Conservation (phyloP, 1,140 invertebrate genomes). For the Ceratina japonica region DNA sequence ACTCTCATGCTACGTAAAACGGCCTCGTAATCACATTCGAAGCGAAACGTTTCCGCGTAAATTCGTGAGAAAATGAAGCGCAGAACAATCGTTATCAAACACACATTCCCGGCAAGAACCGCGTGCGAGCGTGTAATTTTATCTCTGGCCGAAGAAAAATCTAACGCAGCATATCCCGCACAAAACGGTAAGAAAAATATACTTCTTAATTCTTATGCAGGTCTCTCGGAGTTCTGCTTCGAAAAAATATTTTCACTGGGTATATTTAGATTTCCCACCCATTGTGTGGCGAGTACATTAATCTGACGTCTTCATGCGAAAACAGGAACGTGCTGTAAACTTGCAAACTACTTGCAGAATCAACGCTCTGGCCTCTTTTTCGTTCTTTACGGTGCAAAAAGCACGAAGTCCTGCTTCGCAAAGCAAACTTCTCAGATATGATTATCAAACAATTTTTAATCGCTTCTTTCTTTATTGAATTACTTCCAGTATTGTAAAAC, state of each 20-base stretch:
- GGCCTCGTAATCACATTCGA: not conserved
- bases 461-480: too few relatives aligned
- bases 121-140: conserved; percentile 13
- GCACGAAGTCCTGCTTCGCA: not conserved
- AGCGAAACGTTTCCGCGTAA: not conserved
- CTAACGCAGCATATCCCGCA: not conserved
- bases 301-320: conserved; percentile 12
- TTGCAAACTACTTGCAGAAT: conserved; percentile 16
- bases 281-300: conserved; percentile 29
- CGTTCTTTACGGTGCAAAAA: conserved; percentile 2
- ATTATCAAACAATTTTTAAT: too few relatives aligned
- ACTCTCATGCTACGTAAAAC: not conserved
- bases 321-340: conserved; percentile 18
- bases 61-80: not conserved
- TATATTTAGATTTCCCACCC: conserved; percentile 29
- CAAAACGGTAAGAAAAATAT: conserved; percentile 24
- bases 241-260: conserved; percentile 30
- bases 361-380: conserved; percentile 6
- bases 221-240: conserved; percentile 5
- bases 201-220: conserved; percentile 34
- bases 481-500: too few relatives aligned
- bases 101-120: not conserved
- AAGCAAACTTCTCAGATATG: not conserved
- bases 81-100: not conserved
- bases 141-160: not conserved